Evolutionary conservation across 1,140 invertebrate species (phyloP), one percentile per base, ranked within the genome.

Genomic region (Rhysida immarginata): DNA sequence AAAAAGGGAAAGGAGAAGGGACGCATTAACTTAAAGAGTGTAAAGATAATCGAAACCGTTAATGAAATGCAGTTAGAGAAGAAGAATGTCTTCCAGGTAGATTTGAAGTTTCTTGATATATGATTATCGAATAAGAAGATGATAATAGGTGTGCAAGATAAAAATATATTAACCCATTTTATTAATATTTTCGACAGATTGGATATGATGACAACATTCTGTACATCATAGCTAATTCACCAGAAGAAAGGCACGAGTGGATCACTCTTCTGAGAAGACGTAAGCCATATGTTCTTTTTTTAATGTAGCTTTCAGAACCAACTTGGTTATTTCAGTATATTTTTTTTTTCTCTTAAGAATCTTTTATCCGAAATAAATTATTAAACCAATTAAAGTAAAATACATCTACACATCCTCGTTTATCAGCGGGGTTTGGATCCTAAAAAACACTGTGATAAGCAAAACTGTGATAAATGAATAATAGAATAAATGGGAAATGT

Each of bases 41-140:
- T 89, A 53, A 80, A 81, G 63, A 79, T 84, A 42, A 79, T 90
- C 58, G 86, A 90, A 70, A 75, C 77, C 18, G 58, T 64, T 11
- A 58, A 58, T n/a, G 59, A 60, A 18, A 58, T 56, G 16, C 61
- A 58, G 3, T 46, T 65, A 24, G 61, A 61, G 27, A 59, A 57
- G 24, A 62, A 60, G 54, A 44, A 50, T 46, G 64, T 57, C 5
- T 63, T 65, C 41, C 64, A 65, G 57, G 62, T 65, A 20, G 26
- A 20, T 25, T 48, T 13, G 11, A 48, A 48, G 14, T 48, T 13
- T 23, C n/a, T n/a, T n/a, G n/a, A n/a, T n/a, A n/a, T n/a, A n/a
- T n/a, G n/a, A n/a, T n/a, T n/a, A n/a, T n/a, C n/a, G n/a, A n/a
- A n/a, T n/a, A n/a, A n/a, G n/a, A n/a, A n/a, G n/a, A n/a, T n/a